Evolutionary conservation across 2,113 vertebrate genomes (phyloP), one percentile per base, ranked within the genome.

Genomic region (Stegastes partitus): DNA sequence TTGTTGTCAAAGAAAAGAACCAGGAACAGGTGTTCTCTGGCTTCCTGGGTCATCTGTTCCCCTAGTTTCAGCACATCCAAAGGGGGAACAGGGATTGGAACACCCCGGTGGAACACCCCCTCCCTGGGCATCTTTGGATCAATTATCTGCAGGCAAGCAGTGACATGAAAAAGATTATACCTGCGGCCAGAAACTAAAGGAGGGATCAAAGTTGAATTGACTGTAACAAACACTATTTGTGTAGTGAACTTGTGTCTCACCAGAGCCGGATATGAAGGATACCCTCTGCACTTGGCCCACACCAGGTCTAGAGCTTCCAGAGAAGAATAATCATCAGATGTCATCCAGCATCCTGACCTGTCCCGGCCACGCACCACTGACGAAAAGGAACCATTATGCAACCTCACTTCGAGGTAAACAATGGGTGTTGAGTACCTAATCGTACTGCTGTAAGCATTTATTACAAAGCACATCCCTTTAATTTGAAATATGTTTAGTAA

Each of bases 1-100:
- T 99, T 99, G 95, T 99, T 99, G 94, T 99, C 98, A 7, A 99
- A 99, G 94, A 99, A 99, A 68, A 99, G 96, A 79, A 99, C 98
- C 70, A 99, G 95, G 94, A 98, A 99, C 90, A 99, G 96, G 93
- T 99, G 98, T 93, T 99, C 98, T 15, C 96, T 94, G 28, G 98
- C 98, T 94, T 99, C 98, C 94, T 98, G 97, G 82, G 97, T 98
- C 98, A 99, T 99, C 90, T 99, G 98, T 91, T 99, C 98, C 68
- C 98, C 98, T 61, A 99, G 95, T 92, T 99, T 99, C 84, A 99
- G 95, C 89, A 99, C 98, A 89, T 99, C 98, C 84, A 98, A 69
- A 15, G 98, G 98, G 11, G 98, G 98, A 68, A 99, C 98, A 0
- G 98, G 98, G 65, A 99, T 99, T 18, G 98, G 98, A 58, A 99